phyloP scores from a whole-genome alignment of 2,888 invertebrate genomes.

The Teleiodes luculella region DNA sequence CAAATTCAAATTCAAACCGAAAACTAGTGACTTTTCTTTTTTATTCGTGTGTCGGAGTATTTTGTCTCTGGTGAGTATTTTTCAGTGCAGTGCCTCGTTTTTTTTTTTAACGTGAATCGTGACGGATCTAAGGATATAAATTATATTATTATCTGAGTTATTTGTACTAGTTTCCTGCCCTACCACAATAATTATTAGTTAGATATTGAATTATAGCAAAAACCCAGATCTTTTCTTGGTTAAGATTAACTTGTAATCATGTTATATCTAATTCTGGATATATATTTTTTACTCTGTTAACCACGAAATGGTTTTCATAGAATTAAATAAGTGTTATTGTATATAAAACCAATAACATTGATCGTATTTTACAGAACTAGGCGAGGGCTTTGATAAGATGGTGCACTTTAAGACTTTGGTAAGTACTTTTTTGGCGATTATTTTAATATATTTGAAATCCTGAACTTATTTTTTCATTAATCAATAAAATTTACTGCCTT shows the following conservation, averaged over 20 bases:
- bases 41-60: constrained; percentile 1
- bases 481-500: too few relatives aligned
- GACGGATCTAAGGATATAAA: neutral
- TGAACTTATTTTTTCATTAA: too few relatives aligned
- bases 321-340: neutral
- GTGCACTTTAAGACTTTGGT: constrained; percentile 40
- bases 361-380: constrained; percentile 9
- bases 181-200: neutral
- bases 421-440: constrained; percentile 25
- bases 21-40: neutral
- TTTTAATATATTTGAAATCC: too few relatives aligned
- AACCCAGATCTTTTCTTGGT: too few relatives aligned
- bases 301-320: neutral
- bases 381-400: constrained; percentile 32
- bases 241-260: too few relatives aligned
- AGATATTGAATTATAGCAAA: too few relatives aligned
- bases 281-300: too few relatives aligned
- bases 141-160: neutral
- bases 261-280: too few relatives aligned
- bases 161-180: neutral
- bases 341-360: constrained; percentile 3
- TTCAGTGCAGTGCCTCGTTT: neutral
- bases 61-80: constrained; percentile 5
- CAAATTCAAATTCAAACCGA: constrained; percentile 7
- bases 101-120: neutral